Base-by-base conservation (phyloP, 2,888 invertebrate species). In the Cactoblastis cactorum region DNA sequence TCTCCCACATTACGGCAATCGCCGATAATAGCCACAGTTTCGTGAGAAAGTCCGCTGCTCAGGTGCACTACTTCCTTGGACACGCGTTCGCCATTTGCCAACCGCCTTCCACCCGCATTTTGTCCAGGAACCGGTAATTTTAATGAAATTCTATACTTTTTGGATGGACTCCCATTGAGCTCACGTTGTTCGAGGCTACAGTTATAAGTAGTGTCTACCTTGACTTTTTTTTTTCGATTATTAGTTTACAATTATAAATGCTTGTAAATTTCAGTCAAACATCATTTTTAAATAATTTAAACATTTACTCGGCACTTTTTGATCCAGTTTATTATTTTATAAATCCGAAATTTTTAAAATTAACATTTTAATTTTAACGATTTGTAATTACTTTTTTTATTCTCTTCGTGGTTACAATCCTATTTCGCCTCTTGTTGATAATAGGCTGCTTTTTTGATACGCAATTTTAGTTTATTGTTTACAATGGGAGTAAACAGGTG, bases 61-160 rank as follows among this genome's bases (percentile, higher is more conserved):
- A 81, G 82, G 83, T 83, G 83, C 72, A 66, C 35, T 37, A 48
- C 67, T 75, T 75, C 77, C 77, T 77, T 64, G 71, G 79, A 77
- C 85, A 84, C 83, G 82, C 83, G 83, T 79, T 39, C 76, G 58
- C 65, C 71, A 65, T 71, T 72, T 63, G 73, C 78, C 62, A 80
- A 77, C 80, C 77, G 80, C 74, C 70, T 61, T 66, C 69, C 72
- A 76, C 85, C 85, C 85, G 85, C 84, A 86, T 76, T 83, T 80
- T 74, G 75, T 74, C 65, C 65, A 56, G 74, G 75, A 81, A 84
- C 84, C 84, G 83, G 84, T 83, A 78, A 75, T 74, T 77, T 80
- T 85, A 84, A 85, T 85, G 83, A 77, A 81, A 85, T 86, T 83
- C 83, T 78, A 83, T 71, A 82, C 74, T 76, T 70, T 70, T 71